Evolutionary conservation across 2,888 invertebrate genomes (phyloP), one percentile per base, ranked within the genome.

Genomic region (Lissocephala sabroskyi): DNA sequence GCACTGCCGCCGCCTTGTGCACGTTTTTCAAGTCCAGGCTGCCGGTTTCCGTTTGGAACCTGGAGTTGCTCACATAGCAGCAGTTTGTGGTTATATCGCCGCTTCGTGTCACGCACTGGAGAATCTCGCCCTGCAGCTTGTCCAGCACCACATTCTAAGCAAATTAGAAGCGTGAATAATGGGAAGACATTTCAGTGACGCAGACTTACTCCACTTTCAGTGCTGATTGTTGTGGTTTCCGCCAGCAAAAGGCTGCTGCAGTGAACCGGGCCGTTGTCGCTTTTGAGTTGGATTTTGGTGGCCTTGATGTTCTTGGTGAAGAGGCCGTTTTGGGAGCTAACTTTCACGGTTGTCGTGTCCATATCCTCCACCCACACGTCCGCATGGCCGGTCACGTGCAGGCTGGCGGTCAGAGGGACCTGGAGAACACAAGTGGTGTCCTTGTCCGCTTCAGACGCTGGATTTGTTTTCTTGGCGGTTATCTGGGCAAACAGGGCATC

Each of bases 51-150:
- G 84, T 84, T 32, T 74, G 67, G 58, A 84, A 84, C 46, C 70
- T 79, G 0, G 83, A 83, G 3, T 62, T 57, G 37, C 82, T 81
- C 1, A 80, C 80, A 51, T 85, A 85, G 40, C 83, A 83, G 13
- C 76, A 80, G 45, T 81, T 79, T 0, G 79, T 80, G 3, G 54
- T 61, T 7, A 85, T 83, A 26, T 64, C 65, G 1, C 84, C 84
- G 1, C 59, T 54, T 1, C 56, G 56, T 5, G 83, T 80, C 23
- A 64, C 70, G 36, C 82, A 83, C 1, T 49, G 63, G 1, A 85
- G 48, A 41, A 53, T 50, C 49, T 82, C 79, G 3, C 84, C 84
- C 41, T 82, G 82, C 1, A 82, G 49, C 49, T 85, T 84, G 28
- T 82, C 79, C 39, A 84, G 35, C 3, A 47, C 43, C 32, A 84